Conservation (phyloP, 2,888 invertebrate genomes). For the Limenitis camilla region DNA sequence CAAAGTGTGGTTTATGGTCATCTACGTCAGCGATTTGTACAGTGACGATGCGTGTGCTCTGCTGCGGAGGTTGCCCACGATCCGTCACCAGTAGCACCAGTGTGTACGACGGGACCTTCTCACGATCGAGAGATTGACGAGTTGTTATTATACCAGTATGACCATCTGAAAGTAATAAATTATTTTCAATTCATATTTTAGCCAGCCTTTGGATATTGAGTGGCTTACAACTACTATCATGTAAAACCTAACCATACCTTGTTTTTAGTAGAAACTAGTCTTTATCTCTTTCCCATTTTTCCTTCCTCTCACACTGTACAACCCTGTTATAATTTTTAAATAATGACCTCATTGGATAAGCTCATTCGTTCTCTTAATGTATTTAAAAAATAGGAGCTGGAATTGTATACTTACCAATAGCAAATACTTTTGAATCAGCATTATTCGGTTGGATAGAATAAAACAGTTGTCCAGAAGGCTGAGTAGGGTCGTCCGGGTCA, state of each 20-base stretch:
- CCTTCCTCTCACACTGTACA: too few species aligned
- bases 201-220: too few species aligned
- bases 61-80: slow-evolving; percentile 84
- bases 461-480: slow-evolving; percentile 82
- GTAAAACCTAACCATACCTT: too few species aligned
- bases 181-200: too few species aligned
- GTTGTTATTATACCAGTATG: slow-evolving; percentile 84
- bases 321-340: too few species aligned
- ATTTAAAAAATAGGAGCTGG: too few species aligned
- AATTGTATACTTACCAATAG: slow-evolving; percentile 62
- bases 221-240: too few species aligned
- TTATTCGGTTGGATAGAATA: slow-evolving; percentile 83
- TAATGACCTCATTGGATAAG: too few species aligned
- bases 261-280: too few species aligned
- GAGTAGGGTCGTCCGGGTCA: slow-evolving; percentile 84
- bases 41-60: slow-evolving; percentile 80
- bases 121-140: slow-evolving; percentile 80
- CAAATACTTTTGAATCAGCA: slow-evolving; percentile 76
- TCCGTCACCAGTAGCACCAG: slow-evolving; percentile 86
- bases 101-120: slow-evolving; percentile 82
- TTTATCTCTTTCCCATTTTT: too few species aligned
- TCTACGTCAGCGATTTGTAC: slow-evolving; percentile 83
- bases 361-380: too few species aligned
- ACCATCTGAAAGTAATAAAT: slow-evolving; percentile 61
- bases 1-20: slow-evolving; percentile 84